Percentiles rank a stretch among this genome's conserved stretches.
Evolutionary conservation across 1,140 invertebrate genomes (phyloP).

Genomic region (Dendrolimus punctatus): DNA sequence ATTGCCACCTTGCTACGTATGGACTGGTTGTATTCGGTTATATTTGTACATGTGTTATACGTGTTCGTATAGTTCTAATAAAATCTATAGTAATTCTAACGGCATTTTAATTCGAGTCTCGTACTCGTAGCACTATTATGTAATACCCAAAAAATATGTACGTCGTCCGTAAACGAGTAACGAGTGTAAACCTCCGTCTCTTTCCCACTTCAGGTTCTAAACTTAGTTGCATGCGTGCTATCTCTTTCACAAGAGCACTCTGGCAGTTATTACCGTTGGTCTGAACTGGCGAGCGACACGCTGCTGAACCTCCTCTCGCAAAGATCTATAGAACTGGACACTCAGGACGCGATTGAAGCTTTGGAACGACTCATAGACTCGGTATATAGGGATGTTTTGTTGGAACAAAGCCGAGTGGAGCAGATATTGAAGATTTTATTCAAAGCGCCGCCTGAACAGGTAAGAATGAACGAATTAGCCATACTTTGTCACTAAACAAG

Average conservation of each 20-base stretch:
- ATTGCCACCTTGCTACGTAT: too few relatives aligned
- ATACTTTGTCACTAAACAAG: too few relatives aligned
- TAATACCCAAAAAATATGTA: background rate
- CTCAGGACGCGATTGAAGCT: conserved; percentile 63
- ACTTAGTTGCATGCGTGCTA: conserved; percentile 76
- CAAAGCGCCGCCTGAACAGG: conserved; percentile 74
- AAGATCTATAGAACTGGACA: conserved; percentile 76
- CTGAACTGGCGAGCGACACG: conserved; percentile 81
- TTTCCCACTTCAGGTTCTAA: conserved; percentile 73
- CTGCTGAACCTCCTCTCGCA: conserved; percentile 78
- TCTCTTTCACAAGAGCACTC: conserved; percentile 77
- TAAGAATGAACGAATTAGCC: conserved; percentile 24
- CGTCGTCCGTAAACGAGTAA: background rate
- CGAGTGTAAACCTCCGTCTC: conserved; percentile 7
- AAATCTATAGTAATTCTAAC: too few relatives aligned
- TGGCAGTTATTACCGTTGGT: conserved; percentile 86
- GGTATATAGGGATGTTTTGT: conserved; percentile 77
- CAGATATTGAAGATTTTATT: conserved; percentile 83
- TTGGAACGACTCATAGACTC: conserved; percentile 78
- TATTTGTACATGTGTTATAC: too few relatives aligned
- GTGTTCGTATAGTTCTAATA: too few relatives aligned
- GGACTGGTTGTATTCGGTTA: too few relatives aligned
- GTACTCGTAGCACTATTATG: too few relatives aligned
- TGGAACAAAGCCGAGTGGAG: conserved; percentile 79
- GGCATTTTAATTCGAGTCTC: too few relatives aligned